Evolutionary conservation across 2,113 vertebrate genomes (phyloP), one percentile per base, ranked within the genome.

Genomic region (Heterotilapia buettikoferi): DNA sequence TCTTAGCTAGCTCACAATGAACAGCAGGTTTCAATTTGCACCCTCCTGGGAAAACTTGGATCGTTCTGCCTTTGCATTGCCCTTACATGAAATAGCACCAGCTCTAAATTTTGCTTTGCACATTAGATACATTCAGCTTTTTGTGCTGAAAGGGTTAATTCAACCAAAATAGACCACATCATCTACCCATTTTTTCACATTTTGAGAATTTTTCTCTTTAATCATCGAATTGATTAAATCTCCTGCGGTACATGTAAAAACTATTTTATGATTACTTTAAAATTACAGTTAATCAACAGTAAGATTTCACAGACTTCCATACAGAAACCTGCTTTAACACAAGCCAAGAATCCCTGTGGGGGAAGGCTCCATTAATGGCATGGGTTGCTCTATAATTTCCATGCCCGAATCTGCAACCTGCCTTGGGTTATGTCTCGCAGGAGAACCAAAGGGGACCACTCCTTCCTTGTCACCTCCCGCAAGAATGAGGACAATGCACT

Each of bases 401-500:
- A 86, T 66, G 86, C 57, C 21, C 40, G 7, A 81, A 80, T 85
- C 82, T 90, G 33, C 88, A 52, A 93, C 43, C 91, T 93, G 93
- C 93, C 92, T 89, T 2, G 36, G 92, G 93, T 91, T 71, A 88
- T 93, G 95, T 94, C 93, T 93, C 88, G 45, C 84, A 89, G 84
- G 5, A 9, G 81, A 18, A 87, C 88, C 82, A 78, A 91, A 92
- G 84, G 63, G 38, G 47, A 78, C 85, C 84, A 76, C 86, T 83
- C 80, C 45, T 82, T 87, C 66, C 56, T 84, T 66, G 84, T 86
- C 88, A 83, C 86, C 85, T 89, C 86, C 91, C 63, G 59, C 13
- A 2, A 71, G 87, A 52, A 84, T 14, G 68, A 86, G 84, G 79
- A 92, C 88, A 91, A 87, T 83, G 86, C 50, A 89, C 52, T 86